Conservation (phyloP, 2,888 invertebrate genomes). For the Sarcophaga variegata region DNA sequence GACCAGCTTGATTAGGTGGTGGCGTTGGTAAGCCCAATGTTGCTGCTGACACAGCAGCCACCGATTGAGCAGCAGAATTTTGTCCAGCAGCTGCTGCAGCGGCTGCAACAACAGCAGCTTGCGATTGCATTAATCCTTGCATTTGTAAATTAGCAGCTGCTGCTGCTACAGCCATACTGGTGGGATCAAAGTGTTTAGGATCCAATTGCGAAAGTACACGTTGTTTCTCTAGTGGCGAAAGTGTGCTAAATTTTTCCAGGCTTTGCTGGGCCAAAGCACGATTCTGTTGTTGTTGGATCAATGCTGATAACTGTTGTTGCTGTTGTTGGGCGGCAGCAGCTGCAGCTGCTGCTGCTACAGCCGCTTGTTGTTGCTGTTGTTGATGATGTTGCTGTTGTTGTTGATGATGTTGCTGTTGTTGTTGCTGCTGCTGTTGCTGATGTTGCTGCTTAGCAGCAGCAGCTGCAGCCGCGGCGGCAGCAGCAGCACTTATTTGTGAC, state of each 20-base stretch:
- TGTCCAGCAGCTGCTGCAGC: constrained; percentile 72
- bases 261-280: constrained; percentile 84
- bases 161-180: constrained; percentile 77
- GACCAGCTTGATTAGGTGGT: constrained; percentile 51
- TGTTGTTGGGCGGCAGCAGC: constrained; percentile 81
- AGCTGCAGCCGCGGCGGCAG: constrained; percentile 73
- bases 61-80: constrained; percentile 58
- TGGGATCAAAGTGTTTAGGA: constrained; percentile 81
- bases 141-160: constrained; percentile 79
- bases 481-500: constrained; percentile 76
- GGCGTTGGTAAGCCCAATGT: constrained; percentile 53
- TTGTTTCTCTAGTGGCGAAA: constrained; percentile 84
- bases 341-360: constrained; percentile 75
- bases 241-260: constrained; percentile 85
- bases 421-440: constrained; percentile 75
- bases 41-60: constrained; percentile 68
- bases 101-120: constrained; percentile 78
- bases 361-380: constrained; percentile 72
- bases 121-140: constrained; percentile 78
- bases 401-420: constrained; percentile 75
- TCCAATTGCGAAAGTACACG: constrained; percentile 83
- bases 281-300: constrained; percentile 86
- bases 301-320: constrained; percentile 86
- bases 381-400: constrained; percentile 81
- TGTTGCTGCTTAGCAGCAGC: constrained; percentile 78